Base-by-base conservation (phyloP, 2,888 invertebrate species). In the Agapostemon virescens region DNA sequence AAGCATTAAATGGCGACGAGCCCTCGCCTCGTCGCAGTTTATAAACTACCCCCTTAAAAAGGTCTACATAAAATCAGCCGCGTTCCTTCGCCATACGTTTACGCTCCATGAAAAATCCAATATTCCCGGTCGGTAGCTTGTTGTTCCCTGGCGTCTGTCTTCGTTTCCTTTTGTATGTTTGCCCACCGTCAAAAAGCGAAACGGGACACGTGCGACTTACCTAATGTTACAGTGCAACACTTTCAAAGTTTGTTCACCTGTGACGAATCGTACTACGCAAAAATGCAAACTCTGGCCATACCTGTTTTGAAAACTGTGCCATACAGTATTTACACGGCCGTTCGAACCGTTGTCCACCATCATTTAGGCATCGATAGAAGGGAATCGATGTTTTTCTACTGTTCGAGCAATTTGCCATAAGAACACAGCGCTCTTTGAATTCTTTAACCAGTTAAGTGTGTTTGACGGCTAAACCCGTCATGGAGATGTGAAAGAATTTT, bases 41-140 rank as follows among this genome's bases (percentile, higher is more conserved):
- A 74, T 45, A 69, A 58, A 67, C 36, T 40, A 33, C n/a, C 20
- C 55, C 20, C 33, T 79, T 70, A 61, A 61, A 61, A 63, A 52
- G 38, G 15, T 40, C 20, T 17, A 9, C n/a, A 26, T 23, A n/a
- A 36, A 36, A 63, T 36, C 63, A 36, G 2, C 38, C 36, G 20
- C 36, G 20, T 64, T 15, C 23, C 23, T 36, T 11, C n/a, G 33
- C 20, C n/a, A n/a, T 20, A 33, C 33, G 63, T 15, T n/a, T 64
- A n/a, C 23, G 64, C 64, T 13, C 17, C 64, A 23, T 64, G 11
- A 23, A 64, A 64, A 38, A n/a, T 36, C 33, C 36, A 63, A 64
- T 64, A 2, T 64, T 23, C 17, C 23, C 38, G 23, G 17, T 38
- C 23, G 7, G 36, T 63, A 64, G 38, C 40, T 64, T 17, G 38